Evolutionary conservation across 2,797 vertebrate species (phyloP).

Genomic region (Poecilia velifera): DNA sequence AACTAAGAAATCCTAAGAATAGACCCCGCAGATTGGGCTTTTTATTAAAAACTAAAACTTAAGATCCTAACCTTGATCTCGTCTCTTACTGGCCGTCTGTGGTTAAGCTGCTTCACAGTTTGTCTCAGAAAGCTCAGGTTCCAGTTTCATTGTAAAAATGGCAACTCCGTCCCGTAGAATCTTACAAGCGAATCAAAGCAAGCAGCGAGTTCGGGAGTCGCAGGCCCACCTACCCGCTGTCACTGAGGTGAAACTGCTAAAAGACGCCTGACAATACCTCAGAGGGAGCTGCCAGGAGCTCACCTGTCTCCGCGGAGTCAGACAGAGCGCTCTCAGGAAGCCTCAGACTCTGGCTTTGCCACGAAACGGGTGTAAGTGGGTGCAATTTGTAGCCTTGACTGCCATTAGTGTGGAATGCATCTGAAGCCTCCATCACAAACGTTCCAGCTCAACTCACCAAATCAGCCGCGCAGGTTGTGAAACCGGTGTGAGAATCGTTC

Average conservation of each 20-base stretch:
- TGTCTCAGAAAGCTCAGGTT: conserved; percentile 66
- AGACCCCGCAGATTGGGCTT: neutral
- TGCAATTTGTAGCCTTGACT: conserved; percentile 70
- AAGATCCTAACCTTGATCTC: conserved; percentile 49
- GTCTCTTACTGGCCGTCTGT: conserved; percentile 67
- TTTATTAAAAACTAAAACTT: neutral
- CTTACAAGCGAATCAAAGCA: conserved; percentile 62
- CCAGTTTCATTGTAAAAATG: conserved; percentile 62
- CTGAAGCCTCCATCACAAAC: conserved; percentile 66
- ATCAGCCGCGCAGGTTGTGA: conserved; percentile 63
- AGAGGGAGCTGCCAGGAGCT: conserved; percentile 57
- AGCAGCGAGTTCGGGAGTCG: conserved; percentile 53
- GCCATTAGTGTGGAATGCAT: conserved; percentile 67
- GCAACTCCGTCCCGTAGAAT: conserved; percentile 65
- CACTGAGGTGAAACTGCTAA: conserved; percentile 45
- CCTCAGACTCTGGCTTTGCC: conserved; percentile 50
- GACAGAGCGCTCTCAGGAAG: conserved; percentile 37
- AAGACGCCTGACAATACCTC: conserved; percentile 62
- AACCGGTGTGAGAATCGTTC: conserved; percentile 65
- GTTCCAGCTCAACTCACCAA: conserved; percentile 64
- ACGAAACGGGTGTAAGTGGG: conserved; percentile 61
- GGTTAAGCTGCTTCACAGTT: conserved; percentile 70
- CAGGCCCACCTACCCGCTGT: conserved; percentile 50
- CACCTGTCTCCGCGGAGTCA: conserved; percentile 56
- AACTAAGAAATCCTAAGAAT: neutral